These are phyloP conservation scores for Platycnemis pennipes DNA, from an alignment of 2,888 invertebrate species.

Conservation along the genomic window DNA sequence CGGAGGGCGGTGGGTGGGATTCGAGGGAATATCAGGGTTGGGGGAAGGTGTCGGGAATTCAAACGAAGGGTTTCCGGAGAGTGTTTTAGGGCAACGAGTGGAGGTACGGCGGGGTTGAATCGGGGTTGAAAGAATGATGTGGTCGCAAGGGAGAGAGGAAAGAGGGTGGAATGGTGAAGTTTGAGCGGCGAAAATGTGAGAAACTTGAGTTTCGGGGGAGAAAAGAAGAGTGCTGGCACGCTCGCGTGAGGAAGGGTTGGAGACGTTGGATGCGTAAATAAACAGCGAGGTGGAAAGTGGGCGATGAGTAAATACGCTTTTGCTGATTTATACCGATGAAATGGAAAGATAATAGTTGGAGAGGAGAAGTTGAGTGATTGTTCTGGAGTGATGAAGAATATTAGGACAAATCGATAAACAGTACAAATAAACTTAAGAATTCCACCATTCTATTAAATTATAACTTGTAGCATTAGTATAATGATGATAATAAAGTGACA, in stretches of 20 bases:
- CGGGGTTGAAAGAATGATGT: conserved; percentile 16
- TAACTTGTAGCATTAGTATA: no score
- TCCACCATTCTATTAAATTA: no score
- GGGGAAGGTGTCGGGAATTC: neutral
- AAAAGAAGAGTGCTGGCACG: neutral
- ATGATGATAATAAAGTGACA: no score
- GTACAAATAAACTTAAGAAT: no score
- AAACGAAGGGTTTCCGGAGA: conserved; percentile 56
- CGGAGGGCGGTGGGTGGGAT: neutral
- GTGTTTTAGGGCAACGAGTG: conserved; percentile 16
- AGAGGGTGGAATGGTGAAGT: conserved; percentile 54
- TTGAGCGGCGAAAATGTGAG: neutral
- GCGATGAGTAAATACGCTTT: neutral
- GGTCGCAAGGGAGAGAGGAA: neutral
- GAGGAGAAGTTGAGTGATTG: neutral
- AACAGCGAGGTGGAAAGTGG: neutral
- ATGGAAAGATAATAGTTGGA: neutral
- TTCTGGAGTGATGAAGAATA: neutral
- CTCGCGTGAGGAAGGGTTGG: neutral
- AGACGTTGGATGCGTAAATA: neutral
- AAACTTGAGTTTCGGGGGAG: neutral
- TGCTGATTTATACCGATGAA: neutral
- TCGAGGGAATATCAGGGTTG: neutral
- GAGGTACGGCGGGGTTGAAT: neutral
- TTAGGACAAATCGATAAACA: neutral